Evolutionary conservation across 2,797 vertebrate genomes (phyloP), one percentile per base, ranked within the genome.

Genomic region (Spondyliosoma cantharus): DNA sequence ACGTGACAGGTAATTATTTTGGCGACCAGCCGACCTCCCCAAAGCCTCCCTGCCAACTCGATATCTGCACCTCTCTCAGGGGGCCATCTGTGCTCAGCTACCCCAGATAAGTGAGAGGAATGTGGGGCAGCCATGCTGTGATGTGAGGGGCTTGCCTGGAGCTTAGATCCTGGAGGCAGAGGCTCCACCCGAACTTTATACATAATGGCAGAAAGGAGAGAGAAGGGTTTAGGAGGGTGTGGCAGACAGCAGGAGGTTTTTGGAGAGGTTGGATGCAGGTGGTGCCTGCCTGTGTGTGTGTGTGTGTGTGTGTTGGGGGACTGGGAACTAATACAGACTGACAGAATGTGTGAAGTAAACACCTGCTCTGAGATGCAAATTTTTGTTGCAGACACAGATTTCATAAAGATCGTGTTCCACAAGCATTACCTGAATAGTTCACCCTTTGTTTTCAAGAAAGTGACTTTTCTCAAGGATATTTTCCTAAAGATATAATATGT

Each of bases 1-100:
- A 72, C 87, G 83, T 94, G 91, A 93, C 90, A 91, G 92, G 90
- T 94, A 90, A 93, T 94, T 94, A 93, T 94, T 93, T 92, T 89
- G 86, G 84, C 64, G 82, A 71, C 80, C 86, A 73, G 78, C 76
- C 70, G 60, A 86, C 80, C 81, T 75, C 80, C 82, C 82, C 59
- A 78, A 72, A 81, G 79, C 71, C 71, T 82, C 66, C 58, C 74
- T 79, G 71, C 76, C 81, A 84, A 82, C 79, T 71, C 9, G 69
- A 82, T 90, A 81, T 81, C 78, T 81, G 62, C 81, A 64, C 74
- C 58, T 80, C 72, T 88, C 90, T 83, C 81, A 66, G 86, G 88
- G 82, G 86, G 70, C 73, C 74, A 81, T 84, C 87, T 92, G 83
- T 73, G 81, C 83, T 80, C 76, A 64, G 82, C 79, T 79, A 87